Evolutionary conservation across 2,888 invertebrate genomes (phyloP).

Genomic region (Sericinus montela): DNA sequence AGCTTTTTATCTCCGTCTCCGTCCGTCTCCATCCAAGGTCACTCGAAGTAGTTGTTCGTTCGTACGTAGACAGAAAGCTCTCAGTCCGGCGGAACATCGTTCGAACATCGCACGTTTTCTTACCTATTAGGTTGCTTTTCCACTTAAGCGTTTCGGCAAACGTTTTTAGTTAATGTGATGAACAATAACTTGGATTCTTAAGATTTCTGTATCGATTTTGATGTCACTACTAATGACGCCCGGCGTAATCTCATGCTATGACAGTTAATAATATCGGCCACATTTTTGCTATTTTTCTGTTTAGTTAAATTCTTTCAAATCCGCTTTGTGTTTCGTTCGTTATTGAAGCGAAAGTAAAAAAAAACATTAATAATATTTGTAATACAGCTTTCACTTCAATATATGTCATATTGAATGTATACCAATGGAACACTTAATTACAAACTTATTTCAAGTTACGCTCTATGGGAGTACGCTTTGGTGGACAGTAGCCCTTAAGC

Average conservation of each 20-base stretch:
- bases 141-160: neutral
- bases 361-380: too few relatives aligned
- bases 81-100: conserved; percentile 13
- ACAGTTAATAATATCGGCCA: too few relatives aligned
- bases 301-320: too few relatives aligned
- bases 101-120: conserved; percentile 11
- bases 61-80: conserved; percentile 12
- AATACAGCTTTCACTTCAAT: too few relatives aligned
- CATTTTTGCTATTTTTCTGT: too few relatives aligned
- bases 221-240: too few relatives aligned
- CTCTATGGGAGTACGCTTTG: neutral
- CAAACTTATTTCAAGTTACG: neutral
- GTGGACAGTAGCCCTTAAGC: conserved; percentile 22
- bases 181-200: neutral
- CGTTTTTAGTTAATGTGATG: neutral
- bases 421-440: neutral
- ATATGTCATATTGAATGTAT: too few relatives aligned
- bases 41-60: conserved; percentile 12
- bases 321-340: too few relatives aligned
- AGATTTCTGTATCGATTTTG: neutral
- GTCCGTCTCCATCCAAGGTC: too few relatives aligned
- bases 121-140: conserved; percentile 12
- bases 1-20: conserved; percentile 19
- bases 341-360: too few relatives aligned
- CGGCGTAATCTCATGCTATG: too few relatives aligned